Conservation (phyloP, 2,888 invertebrate species). For the Pachymerium ferrugineum region DNA sequence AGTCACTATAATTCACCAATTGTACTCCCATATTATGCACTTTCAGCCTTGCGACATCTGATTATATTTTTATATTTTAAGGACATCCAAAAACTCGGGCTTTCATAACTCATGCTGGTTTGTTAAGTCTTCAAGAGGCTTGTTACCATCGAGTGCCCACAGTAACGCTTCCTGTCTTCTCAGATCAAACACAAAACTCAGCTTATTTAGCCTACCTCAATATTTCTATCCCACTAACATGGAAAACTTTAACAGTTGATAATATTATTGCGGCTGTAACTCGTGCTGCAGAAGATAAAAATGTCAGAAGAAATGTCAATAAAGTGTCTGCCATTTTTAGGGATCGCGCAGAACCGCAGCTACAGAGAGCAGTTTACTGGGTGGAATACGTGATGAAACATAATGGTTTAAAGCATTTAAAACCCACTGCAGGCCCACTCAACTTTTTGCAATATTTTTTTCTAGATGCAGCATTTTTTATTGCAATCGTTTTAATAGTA, state of each 20-base stretch:
- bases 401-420: background rate
- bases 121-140: conserved; percentile 14
- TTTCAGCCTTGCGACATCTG: background rate
- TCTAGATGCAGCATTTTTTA: background rate
- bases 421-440: background rate
- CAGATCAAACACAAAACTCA: background rate
- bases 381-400: conserved; percentile 9
- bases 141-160: conserved; percentile 1
- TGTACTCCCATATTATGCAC: background rate
- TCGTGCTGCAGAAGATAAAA: background rate
- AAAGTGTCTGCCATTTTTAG: background rate
- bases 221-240: background rate
- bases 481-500: background rate
- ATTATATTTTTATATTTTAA: background rate
- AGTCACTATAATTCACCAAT: background rate
- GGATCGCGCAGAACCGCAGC: background rate
- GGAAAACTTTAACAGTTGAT: background rate
- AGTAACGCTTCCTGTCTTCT: background rate
- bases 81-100: background rate
- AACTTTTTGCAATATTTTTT: background rate
- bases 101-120: conserved; percentile 23
- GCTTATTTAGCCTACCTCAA: background rate
- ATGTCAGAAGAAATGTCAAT: background rate
- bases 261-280: background rate
- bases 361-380: background rate